Base-by-base conservation (phyloP, 2,113 vertebrate genomes). In the Polypterus senegalus region DNA sequence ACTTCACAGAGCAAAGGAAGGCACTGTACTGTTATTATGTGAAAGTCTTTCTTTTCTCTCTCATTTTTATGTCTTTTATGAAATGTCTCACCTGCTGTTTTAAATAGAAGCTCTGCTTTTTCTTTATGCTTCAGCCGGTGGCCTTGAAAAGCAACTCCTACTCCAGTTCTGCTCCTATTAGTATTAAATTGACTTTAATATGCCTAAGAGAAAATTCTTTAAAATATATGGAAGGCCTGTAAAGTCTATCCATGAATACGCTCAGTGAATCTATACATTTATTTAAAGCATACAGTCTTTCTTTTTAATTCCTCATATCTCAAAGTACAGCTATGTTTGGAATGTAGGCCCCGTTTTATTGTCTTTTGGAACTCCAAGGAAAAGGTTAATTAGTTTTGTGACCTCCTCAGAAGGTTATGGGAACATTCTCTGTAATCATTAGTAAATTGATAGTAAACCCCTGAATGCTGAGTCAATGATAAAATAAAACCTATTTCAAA, bases 371-470 rank as follows among this genome's bases (percentile, higher is more conserved):
- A 72, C 75, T 74, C 74, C 74, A 68, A 67, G 77, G 80, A 75
- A 71, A 71, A 80, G 82, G 83, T 84, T 85, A 83, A 85, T 83
- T 82, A 79, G 74, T 85, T 81, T 81, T 70, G 65, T 80, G 83
- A 83, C 82, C 81, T 80, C 76, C 70, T 61, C 49, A 59, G 68
- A 69, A 74, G 79, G 77, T 74, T 76, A 77, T 75, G 81, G 75
- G 75, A 78, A 79, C 72, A n/a, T 48, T 59, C 45, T 74, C 70
- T 67, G 27, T 10, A 77, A 70, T 73, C 67, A 71, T 67, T 59
- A 76, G 58, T 68, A 70, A 75, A 70, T 61, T 69, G 73, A 79
- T 75, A 70, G 71, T 52, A 54, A 65, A 67, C 62, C 48, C 66
- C 65, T 65, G 73, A 77, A 70, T 76, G 78, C 77, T 73, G 77